phyloP scores from a whole-genome alignment of 2,797 vertebrate genomes.

The Gobio occitaniae region DNA sequence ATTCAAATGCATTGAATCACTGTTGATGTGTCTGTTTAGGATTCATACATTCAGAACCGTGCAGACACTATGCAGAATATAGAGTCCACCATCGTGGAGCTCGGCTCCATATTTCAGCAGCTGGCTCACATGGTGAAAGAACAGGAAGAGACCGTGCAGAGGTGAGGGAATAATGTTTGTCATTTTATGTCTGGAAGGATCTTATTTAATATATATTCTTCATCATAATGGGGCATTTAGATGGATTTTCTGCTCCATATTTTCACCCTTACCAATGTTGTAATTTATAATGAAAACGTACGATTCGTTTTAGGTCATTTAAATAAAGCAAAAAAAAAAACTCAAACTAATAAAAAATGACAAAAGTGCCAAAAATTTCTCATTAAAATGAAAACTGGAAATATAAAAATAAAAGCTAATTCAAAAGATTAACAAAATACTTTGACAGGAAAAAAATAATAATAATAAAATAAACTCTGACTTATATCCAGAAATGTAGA shows the following conservation, averaged over 20 bases:
- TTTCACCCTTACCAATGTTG: neutral
- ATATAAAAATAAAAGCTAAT: neutral
- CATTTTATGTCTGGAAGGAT: neutral
- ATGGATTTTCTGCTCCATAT: neutral
- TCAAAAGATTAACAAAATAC: neutral
- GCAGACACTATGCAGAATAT: constrained; percentile 87
- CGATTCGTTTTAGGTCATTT: neutral
- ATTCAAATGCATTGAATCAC: neutral
- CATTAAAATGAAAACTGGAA: neutral
- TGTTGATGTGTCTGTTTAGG: constrained; percentile 64
- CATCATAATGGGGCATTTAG: neutral
- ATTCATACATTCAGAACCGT: constrained; percentile 83
- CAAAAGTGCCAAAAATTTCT: neutral
- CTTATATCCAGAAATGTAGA: neutral
- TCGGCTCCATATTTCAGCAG: constrained; percentile 87
- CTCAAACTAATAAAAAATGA: neutral
- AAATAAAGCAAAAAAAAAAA: neutral
- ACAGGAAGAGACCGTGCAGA: constrained; percentile 84
- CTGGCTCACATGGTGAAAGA: constrained; percentile 87
- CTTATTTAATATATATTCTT: neutral
- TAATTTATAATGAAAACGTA: neutral
- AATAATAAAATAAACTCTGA: neutral
- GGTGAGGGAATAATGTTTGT: constrained; percentile 65
- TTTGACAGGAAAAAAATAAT: neutral
- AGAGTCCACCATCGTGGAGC: constrained; percentile 85